phyloP scores from a whole-genome alignment of 30 jellyfish, hydroid and myxozoan species.

The Nemopilema nomurai region DNA sequence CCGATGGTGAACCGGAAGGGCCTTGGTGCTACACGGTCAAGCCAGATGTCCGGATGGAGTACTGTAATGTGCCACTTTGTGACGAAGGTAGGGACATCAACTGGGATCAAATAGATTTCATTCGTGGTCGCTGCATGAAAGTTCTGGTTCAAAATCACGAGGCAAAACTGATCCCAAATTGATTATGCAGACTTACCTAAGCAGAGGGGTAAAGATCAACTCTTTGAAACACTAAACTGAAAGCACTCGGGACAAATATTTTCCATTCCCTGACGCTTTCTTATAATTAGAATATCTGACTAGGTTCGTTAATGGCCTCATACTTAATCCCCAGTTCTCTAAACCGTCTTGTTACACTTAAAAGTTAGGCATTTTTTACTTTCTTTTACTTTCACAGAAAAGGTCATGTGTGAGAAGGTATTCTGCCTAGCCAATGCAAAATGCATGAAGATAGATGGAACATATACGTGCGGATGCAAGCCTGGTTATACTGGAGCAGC shows the following conservation, averaged over 20 bases:
- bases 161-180: too few species aligned
- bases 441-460: background rate
- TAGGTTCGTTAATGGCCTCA: too few species aligned
- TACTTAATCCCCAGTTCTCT: too few species aligned
- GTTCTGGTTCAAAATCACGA: too few species aligned
- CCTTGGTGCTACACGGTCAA: background rate
- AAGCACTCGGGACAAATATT: too few species aligned
- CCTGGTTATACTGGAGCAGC: background rate
- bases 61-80: background rate
- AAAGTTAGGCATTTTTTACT: background rate
- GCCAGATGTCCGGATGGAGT: background rate
- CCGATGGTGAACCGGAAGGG: slow-evolving; percentile 3
- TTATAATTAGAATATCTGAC: too few species aligned
- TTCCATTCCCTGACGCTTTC: too few species aligned
- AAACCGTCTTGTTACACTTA: background rate
- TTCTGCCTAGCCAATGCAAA: background rate
- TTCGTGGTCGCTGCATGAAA: too few species aligned
- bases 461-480: background rate
- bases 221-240: too few species aligned
- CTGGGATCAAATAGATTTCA: too few species aligned
- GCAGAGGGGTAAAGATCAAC: too few species aligned
- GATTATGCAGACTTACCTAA: too few species aligned
- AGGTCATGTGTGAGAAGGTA: background rate
- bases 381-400: background rate
- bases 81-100: background rate